Percentiles rank a stretch among this genome's conserved stretches.
Conservation (phyloP, 2,113 vertebrate species). For the Dipodomys stephensi region DNA sequence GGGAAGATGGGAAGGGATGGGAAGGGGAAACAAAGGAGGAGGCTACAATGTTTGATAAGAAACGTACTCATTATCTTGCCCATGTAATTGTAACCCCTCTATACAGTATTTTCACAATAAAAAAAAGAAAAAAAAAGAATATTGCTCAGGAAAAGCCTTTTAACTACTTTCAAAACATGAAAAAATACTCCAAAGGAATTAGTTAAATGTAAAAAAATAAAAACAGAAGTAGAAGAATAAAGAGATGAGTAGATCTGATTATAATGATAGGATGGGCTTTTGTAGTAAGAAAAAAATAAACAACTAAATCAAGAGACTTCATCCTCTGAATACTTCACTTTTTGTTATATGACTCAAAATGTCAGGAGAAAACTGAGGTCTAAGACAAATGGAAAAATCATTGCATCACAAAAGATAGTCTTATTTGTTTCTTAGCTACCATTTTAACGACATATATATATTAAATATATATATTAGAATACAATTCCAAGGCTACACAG, state of each 20-base stretch:
- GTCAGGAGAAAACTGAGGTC: neutral
- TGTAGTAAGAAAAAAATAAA: slow-evolving; percentile 39
- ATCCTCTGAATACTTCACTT: slow-evolving; percentile 31
- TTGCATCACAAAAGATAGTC: neutral
- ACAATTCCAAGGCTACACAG: neutral
- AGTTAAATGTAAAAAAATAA: neutral
- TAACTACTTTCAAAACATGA: slow-evolving; percentile 48
- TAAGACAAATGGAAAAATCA: slow-evolving; percentile 35
- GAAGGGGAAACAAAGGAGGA: too few relatives aligned
- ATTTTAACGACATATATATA: neutral
- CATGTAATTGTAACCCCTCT: too few relatives aligned
- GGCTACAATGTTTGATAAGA: too few relatives aligned
- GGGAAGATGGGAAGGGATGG: too few relatives aligned
- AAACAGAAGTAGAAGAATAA: neutral
- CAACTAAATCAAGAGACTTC: slow-evolving; percentile 7
- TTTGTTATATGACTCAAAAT: slow-evolving; percentile 46
- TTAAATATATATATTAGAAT: neutral
- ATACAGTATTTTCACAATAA: too few relatives aligned
- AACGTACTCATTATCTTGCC: too few relatives aligned
- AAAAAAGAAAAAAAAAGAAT: neutral
- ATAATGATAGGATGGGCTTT: slow-evolving; percentile 10
- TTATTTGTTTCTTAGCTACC: slow-evolving; percentile 6
- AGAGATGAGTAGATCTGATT: slow-evolving; percentile 25
- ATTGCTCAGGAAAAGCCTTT: neutral
- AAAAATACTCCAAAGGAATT: slow-evolving; percentile 36